Evolutionary conservation across 2,113 vertebrate genomes (phyloP).

Genomic region (Phalacrocorax aristotelis): DNA sequence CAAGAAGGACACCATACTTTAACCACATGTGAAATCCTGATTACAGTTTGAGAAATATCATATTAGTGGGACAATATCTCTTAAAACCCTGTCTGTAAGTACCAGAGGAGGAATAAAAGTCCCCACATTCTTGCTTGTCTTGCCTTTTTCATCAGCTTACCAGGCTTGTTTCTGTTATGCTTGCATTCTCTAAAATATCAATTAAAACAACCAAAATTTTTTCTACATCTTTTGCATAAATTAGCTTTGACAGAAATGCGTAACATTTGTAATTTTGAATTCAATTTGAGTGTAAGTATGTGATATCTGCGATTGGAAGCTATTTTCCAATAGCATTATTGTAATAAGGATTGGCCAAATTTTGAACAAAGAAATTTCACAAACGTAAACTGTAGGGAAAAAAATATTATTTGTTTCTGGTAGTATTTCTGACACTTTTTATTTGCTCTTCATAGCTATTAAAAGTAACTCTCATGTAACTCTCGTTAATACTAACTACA

Average conservation of each 20-base stretch:
- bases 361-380: not conserved
- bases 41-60: not conserved
- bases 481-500: not conserved
- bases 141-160: not conserved
- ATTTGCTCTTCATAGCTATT: not conserved
- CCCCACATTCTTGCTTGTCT: not conserved
- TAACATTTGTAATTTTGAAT: not conserved
- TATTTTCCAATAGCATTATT: not conserved
- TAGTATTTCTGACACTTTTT: not conserved
- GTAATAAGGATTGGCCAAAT: not conserved
- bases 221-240: not conserved
- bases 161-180: not conserved
- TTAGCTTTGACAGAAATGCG: not conserved
- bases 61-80: not conserved
- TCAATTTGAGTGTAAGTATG: constrained; percentile 22
- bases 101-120: not conserved
- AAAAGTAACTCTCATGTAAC: not conserved
- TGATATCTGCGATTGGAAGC: not conserved
- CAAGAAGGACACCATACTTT: not conserved
- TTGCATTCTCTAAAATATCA: not conserved
- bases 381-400: not conserved
- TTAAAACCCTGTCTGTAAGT: not conserved
- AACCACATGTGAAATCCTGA: not conserved
- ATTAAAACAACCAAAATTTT: not conserved
- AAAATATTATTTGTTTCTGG: not conserved